These are phyloP conservation scores for Lineus longissimus DNA, from an alignment of 1,140 invertebrate species.

Conservation along the genomic window DNA sequence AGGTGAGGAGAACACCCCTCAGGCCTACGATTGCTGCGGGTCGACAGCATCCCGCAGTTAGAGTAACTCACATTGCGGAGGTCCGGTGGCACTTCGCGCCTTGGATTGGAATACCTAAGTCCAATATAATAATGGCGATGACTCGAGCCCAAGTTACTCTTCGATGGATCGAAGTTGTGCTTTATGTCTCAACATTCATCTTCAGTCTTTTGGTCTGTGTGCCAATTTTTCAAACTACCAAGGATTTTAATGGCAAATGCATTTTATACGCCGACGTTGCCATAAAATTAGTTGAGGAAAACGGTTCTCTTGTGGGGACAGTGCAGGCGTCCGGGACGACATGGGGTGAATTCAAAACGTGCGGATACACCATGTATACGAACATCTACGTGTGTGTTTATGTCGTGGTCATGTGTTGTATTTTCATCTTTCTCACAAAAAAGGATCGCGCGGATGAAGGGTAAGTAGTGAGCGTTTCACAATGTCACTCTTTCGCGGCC, in stretches of 20 bases:
- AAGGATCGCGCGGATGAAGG: not conserved
- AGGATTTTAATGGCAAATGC: constrained; percentile 5
- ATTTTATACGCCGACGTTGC: not conserved
- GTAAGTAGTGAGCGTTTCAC: not conserved
- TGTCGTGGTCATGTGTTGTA: not conserved
- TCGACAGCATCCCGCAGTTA: too few species aligned
- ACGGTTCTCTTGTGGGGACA: not conserved
- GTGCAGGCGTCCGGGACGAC: not conserved
- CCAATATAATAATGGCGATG: too few species aligned
- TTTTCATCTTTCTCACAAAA: not conserved
- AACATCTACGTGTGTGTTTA: not conserved
- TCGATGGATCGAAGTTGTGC: too few species aligned
- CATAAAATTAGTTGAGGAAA: not conserved
- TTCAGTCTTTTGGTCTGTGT: constrained; percentile 2
- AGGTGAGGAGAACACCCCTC: too few species aligned
- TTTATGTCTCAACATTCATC: not conserved
- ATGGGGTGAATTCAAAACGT: constrained; percentile 1
- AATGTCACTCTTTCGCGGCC: too few species aligned
- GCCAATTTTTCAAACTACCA: not conserved
- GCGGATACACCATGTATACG: not conserved
- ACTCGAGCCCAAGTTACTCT: too few species aligned
- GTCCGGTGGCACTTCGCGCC: too few species aligned
- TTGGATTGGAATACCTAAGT: too few species aligned
- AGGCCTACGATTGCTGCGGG: too few species aligned
- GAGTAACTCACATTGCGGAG: too few species aligned